Base-by-base conservation (phyloP, 92 coral and sea anemone species). In the Heteractis magnifica region DNA sequence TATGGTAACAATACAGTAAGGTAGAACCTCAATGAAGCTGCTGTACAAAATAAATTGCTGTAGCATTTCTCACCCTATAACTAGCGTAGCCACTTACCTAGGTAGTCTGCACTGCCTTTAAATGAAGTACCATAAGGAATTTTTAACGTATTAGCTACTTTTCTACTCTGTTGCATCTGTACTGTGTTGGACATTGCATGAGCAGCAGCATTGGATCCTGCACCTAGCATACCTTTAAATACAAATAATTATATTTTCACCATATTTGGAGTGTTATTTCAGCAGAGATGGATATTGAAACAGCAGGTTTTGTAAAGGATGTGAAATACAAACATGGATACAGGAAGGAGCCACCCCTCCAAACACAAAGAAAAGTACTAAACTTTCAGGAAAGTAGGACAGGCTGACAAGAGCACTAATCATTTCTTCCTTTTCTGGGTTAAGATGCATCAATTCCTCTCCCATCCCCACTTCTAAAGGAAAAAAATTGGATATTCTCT, bases 141-240 rank as follows among this genome's bases (percentile, higher is more conserved):
- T 83, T 96, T 96, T 60, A 96, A 65, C 71, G 89, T 56, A 19
- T 88, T 88, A 44, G 82, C 91, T n/a, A 88, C 91, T 87, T 94
- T 86, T 77, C 98, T 90, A 58, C 89, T 90, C 60, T 83, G 92
- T 84, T 93, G 97, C 87, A 89, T 84, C 73, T 89, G 92, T 18
- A 92, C 82, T 1, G 98, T 85, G 77, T 92, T 91, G 9, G 92
- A 76, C 50, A 94, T 88, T 0, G 93, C 93, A 6, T 83, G 91
- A 20, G 88, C 90, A 0, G 98, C 94, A 8, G 99, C 98, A 10
- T 90, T 90, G 50, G 98, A 95, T 14, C 94, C 95, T 12, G 96
- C 93, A 4, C 98, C 98, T 56, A 92, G 88, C n/a, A 93, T 85
- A 68, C 98, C 98, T 95, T 62, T 5, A 49, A 88, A 52, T 56